Percentiles rank a stretch among this genome's conserved stretches.
Conservation (phyloP, 2,888 invertebrate species). For the Clitarchus hookeri region DNA sequence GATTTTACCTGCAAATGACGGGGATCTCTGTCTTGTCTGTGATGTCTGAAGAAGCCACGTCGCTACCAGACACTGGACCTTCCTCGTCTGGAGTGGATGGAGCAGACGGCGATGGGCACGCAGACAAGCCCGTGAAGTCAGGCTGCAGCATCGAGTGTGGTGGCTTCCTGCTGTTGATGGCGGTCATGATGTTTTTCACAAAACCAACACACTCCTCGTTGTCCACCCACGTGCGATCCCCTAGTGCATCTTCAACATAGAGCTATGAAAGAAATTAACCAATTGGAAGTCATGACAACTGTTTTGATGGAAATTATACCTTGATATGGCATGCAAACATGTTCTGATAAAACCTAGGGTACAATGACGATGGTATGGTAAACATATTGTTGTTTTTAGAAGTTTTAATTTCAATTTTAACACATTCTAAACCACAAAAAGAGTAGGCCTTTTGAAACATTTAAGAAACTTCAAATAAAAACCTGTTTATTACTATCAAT, state of each 20-base stretch:
- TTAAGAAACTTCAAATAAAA: too few relatives aligned
- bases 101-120: conserved; percentile 35
- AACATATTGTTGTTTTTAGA: too few relatives aligned
- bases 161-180: conserved; percentile 79
- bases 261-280: conserved; percentile 58
- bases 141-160: conserved; percentile 70
- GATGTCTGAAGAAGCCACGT: conserved; percentile 51
- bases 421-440: too few relatives aligned
- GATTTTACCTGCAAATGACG: background rate
- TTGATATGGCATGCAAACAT: too few relatives aligned
- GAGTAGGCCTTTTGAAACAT: too few relatives aligned
- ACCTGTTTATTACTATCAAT: too few relatives aligned
- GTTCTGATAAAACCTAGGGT: too few relatives aligned
- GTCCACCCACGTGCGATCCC: conserved; percentile 94
- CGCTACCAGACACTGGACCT: conserved; percentile 52
- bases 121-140: conserved; percentile 27
- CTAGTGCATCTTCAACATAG: conserved; percentile 92
- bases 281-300: too few relatives aligned
- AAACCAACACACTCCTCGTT: conserved; percentile 87
- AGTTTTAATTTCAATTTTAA: too few relatives aligned
- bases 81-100: conserved; percentile 32
- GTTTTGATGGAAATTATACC: too few relatives aligned
- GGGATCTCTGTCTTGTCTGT: conserved; percentile 7
- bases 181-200: conserved; percentile 87
- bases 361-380: too few relatives aligned